Evolutionary conservation across 2,888 invertebrate species (phyloP), one percentile per base, ranked within the genome.

Genomic region (Leptopterna dolabrata): DNA sequence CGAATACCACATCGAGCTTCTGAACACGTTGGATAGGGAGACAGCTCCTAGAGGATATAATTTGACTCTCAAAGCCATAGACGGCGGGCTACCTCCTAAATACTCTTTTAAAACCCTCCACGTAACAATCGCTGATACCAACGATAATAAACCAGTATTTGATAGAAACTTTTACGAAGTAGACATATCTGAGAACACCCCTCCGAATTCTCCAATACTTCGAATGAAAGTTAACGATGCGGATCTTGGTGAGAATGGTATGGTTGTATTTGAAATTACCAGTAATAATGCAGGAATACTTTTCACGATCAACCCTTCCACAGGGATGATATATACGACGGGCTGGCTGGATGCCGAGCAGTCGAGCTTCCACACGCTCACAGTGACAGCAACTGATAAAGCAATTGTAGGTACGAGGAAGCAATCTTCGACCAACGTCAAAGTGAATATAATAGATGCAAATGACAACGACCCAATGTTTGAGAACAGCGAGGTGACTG

Each of bases 391-490:
- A 0, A 95, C 96, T 55, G 97, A 97, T 92, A 96, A 96, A 91
- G 96, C 96, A 1, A 95, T 96, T 91, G 94, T 95, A 0, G 96
- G 96, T 1, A 94, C 95, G 16, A 93, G 96, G 82, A 95, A 96
- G 90, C 96, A 96, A 91, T 96, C 96, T 11, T 97, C 97, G 1
- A 97, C 97, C 0, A 96, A 97, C 92, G 96, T 98, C 0, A 96
- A 96, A 92, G 95, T 98, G 76, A 94, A 95, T 90, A 95, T 98
- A 7, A 93, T 96, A 86, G 98, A 98, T 92, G 96, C 96, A 87
- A 98, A 99, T 92, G 98, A 98, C 92, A 98, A 98, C 92, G 96
- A 97, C 91, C 98, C 98, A 0, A 93, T 95, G 82, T 98, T 98
- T 91, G 96, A 96, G 90, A 93, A 94, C 88, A 92, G 94, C 7